Evolutionary conservation across 2,113 vertebrate species (phyloP), one percentile per base, ranked within the genome.

Genomic region (Tyrannus savana): DNA sequence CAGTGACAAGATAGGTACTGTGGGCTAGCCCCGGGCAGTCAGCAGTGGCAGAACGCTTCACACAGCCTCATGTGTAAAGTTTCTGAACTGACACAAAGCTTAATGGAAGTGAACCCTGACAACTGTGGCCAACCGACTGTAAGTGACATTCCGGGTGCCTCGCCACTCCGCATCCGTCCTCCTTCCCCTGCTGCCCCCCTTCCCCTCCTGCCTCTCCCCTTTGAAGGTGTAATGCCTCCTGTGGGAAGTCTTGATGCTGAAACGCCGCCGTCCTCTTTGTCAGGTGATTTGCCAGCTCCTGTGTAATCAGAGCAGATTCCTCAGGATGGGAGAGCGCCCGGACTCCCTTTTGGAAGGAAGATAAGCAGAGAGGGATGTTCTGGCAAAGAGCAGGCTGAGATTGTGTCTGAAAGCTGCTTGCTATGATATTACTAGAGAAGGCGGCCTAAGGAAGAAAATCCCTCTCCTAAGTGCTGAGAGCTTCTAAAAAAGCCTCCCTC

Each of bases 91-190:
- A 98, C 98, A 98, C 86, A 96, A 98, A 97, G 97, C 97, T 98
- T 98, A 98, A 98, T 98, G 98, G 98, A 98, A 98, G 97, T 96
- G 97, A 98, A 97, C 97, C 98, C 97, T 98, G 98, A 98, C 63
- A 68, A 97, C 96, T 95, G 96, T 35, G 85, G 96, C 98, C 98
- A 98, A 90, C 97, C 77, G 47, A 98, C 93, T 97, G 97, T 97
- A 98, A 97, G 97, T 97, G 98, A 98, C 98, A 98, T 97, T 90
- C 97, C 95, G 96, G 97, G 91, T 97, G 97, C 96, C 88, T 94
- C 97, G 96, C 90, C 97, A 85, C 84, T 92, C 80, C 24, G 83
- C 93, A 91, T 96, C 96, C 92, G 10, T 87, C 74, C 87, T 81
- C 82, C 41, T 95, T 95, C 33, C 49, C 30, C 62, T 71, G 39